Evolutionary conservation across 2,888 invertebrate genomes (phyloP).

Genomic region (Drosophila kuntzei): DNA sequence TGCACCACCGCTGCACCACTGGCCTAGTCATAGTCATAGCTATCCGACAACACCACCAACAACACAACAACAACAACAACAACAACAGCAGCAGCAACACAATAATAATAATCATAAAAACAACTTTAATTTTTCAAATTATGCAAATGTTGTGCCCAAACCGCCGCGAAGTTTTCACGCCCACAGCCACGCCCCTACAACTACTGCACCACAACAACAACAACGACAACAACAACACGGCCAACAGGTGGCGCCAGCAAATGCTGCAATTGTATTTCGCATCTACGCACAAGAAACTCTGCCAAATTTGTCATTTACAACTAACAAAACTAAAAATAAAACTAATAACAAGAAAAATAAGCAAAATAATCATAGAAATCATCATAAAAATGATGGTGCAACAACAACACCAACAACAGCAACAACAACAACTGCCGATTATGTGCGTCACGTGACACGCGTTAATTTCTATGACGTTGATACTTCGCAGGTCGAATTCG

Average conservation of each 20-base stretch:
- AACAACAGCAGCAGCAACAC: slow-evolving; percentile 3
- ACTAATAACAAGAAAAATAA: neutral
- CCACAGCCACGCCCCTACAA: slow-evolving; percentile 24
- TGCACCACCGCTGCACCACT: slow-evolving; percentile 25
- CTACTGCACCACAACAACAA: too few species aligned
- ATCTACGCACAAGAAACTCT: slow-evolving; percentile 51
- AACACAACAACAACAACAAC: neutral
- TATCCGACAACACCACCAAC: slow-evolving; percentile 23
- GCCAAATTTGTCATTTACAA: slow-evolving; percentile 13
- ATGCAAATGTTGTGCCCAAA: slow-evolving; percentile 81
- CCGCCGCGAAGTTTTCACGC: slow-evolving; percentile 76
- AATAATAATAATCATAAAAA: too few species aligned
- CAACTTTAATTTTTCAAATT: neutral
- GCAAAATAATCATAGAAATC: neutral
- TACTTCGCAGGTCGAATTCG: slow-evolving; percentile 87
- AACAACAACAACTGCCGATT: slow-evolving; percentile 60
- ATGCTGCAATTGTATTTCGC: slow-evolving; percentile 57
- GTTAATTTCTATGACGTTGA: slow-evolving; percentile 86
- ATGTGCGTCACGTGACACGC: slow-evolving; percentile 86
- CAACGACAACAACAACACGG: too few species aligned
- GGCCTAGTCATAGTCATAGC: slow-evolving; percentile 75
- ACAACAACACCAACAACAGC: slow-evolving; percentile 19
- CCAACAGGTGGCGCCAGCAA: too few species aligned
- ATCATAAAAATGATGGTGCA: neutral
- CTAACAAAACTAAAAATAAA: slow-evolving; percentile 16